Conservation (phyloP, 1,140 invertebrate species). For the Mesaphorura yosii region DNA sequence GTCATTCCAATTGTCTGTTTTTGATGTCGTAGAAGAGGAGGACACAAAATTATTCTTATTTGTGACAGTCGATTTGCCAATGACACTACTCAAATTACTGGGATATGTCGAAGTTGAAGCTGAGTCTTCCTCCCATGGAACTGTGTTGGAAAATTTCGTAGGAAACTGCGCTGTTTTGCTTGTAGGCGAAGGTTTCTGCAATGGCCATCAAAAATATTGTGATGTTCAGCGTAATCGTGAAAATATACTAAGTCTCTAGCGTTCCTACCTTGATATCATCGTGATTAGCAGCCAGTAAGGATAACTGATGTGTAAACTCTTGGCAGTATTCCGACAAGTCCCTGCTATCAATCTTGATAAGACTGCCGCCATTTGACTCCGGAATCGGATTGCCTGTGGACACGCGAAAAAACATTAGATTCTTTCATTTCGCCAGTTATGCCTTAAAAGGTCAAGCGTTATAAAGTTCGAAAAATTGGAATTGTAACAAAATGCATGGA, state of each 20-base stretch:
- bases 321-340: slow-evolving; percentile 64
- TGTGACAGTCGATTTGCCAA: slow-evolving; percentile 1
- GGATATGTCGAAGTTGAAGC: not conserved
- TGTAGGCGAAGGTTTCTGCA: no score
- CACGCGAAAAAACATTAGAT: not conserved
- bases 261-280: slow-evolving; percentile 40
- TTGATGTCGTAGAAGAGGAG: no score
- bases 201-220: no score
- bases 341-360: slow-evolving; percentile 24
- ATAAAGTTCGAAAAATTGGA: not conserved
- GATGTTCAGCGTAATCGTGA: not conserved
- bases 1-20: no score
- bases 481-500: not conserved
- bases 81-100: not conserved
- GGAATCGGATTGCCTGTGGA: not conserved
- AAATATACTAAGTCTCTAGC: no score
- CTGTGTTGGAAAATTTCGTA: slow-evolving; percentile 26
- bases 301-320: slow-evolving; percentile 69
- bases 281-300: slow-evolving; percentile 59
- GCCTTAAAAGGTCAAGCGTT: not conserved
- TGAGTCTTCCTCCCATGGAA: slow-evolving; percentile 27
- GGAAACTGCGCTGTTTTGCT: not conserved
- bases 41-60: no score
- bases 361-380: slow-evolving; percentile 1
- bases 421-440: not conserved